These are phyloP conservation scores for Cantharis lateralis DNA, from an alignment of 2,888 invertebrate genomes.

Conservation along the genomic window DNA sequence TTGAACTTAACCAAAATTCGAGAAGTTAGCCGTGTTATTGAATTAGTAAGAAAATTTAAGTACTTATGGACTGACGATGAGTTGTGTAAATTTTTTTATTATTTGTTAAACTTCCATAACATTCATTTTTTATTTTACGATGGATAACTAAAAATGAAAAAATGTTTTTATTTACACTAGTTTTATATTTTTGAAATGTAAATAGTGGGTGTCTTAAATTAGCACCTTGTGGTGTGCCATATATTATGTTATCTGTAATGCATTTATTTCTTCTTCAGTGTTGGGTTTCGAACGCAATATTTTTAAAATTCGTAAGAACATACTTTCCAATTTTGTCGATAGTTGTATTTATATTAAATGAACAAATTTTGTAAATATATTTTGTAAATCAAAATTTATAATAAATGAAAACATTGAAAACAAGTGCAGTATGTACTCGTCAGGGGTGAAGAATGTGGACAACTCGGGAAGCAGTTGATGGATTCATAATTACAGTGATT, in stretches of 20 bases:
- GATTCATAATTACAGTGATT: too few species aligned
- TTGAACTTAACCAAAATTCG: constrained; percentile 45
- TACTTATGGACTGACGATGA: background rate
- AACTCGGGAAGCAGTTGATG: too few species aligned
- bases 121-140: background rate
- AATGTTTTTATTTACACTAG: background rate
- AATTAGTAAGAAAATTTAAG: background rate
- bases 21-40: background rate
- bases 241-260: too few species aligned
- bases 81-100: background rate
- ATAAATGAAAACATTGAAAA: background rate
- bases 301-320: background rate
- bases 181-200: background rate
- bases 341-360: background rate
- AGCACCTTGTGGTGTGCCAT: background rate
- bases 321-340: background rate
- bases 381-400: background rate
- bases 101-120: background rate
- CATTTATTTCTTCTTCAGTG: background rate
- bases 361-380: background rate
- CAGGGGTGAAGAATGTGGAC: too few species aligned
- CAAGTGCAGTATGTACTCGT: background rate
- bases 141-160: background rate
- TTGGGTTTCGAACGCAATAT: background rate
- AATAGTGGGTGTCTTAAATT: background rate